Percentiles rank a stretch among this genome's conserved stretches.
Evolutionary conservation across 2,888 invertebrate genomes (phyloP).

Genomic region (Phragmatobia fuliginosa): DNA sequence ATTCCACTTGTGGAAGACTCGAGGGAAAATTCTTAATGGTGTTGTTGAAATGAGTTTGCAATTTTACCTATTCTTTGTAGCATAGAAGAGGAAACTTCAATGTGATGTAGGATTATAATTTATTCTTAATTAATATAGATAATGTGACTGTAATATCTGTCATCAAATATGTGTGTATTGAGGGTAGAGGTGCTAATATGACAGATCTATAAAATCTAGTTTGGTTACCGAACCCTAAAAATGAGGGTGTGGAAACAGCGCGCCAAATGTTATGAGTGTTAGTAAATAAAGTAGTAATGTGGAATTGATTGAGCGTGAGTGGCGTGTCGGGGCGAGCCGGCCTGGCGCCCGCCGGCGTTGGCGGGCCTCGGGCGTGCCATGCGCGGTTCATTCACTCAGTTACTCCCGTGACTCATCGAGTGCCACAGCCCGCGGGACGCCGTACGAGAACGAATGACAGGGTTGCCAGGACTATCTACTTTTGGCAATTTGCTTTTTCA

Average conservation of each 20-base stretch:
- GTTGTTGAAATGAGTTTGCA: constrained; percentile 3
- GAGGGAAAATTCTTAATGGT: background rate
- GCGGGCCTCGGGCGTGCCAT: constrained; percentile 17
- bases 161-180: background rate
- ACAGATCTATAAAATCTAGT: background rate
- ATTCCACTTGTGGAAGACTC: background rate
- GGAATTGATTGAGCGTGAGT: constrained; percentile 45
- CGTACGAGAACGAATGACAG: constrained; percentile 33
- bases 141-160: background rate
- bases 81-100: background rate
- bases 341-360: constrained; percentile 10
- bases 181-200: background rate
- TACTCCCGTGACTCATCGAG: constrained; percentile 45
- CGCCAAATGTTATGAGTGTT: constrained; percentile 36
- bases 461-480: constrained; percentile 22
- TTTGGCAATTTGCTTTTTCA: background rate
- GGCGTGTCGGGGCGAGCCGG: constrained; percentile 15
- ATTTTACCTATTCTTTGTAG: background rate
- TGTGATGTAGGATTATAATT: background rate
- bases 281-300: constrained; percentile 52
- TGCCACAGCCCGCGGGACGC: constrained; percentile 47
- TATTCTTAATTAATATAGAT: background rate
- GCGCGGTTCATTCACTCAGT: constrained; percentile 46
- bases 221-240: constrained; percentile 2
- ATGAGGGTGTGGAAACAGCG: constrained; percentile 12